A percentile compares a stretch with the other conserved stretches of the same genome.
phyloP scores from a whole-genome alignment of 2,797 vertebrate genomes.

The Macrochelys suwanniensis region DNA sequence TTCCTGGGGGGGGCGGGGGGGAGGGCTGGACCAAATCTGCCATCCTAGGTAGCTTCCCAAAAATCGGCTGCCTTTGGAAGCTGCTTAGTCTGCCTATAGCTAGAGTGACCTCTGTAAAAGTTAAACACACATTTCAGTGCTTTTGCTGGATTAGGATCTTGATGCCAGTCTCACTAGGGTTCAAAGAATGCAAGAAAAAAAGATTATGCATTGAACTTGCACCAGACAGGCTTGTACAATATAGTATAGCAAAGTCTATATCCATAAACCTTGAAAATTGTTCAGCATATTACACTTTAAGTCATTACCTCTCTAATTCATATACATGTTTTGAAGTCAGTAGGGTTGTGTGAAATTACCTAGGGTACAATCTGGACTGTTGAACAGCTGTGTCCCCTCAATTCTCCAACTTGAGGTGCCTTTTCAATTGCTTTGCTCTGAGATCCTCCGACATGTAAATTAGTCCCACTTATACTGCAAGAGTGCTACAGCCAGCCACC shows the following conservation, averaged over 20 bases:
- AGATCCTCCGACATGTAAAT: too few species aligned
- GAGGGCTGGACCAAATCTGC: not conserved
- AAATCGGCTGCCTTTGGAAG: not conserved
- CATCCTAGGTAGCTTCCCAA: not conserved
- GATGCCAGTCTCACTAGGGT: conserved; percentile 55
- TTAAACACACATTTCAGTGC: conserved; percentile 52
- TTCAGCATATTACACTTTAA: conserved; percentile 46
- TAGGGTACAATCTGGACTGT: too few species aligned
- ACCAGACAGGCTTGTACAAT: conserved; percentile 32
- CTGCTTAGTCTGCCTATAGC: not conserved
- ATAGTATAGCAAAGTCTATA: not conserved
- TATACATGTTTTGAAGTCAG: conserved; percentile 28
- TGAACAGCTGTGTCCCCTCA: too few species aligned
- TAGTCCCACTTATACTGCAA: too few species aligned
- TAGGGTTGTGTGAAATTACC: conserved; percentile 30
- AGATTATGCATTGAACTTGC: conserved; percentile 68
- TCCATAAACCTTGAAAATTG: conserved; percentile 27
- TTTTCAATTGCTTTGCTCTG: too few species aligned
- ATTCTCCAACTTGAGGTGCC: too few species aligned
- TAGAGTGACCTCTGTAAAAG: not conserved
- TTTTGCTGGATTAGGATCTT: conserved; percentile 72
- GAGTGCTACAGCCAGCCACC: too few species aligned
- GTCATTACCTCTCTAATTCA: conserved; percentile 52
- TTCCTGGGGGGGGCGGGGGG: not conserved
- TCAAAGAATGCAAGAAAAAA: conserved; percentile 30